Conservation (phyloP, 2,797 vertebrate species). For the Protonibea diacanthus region DNA sequence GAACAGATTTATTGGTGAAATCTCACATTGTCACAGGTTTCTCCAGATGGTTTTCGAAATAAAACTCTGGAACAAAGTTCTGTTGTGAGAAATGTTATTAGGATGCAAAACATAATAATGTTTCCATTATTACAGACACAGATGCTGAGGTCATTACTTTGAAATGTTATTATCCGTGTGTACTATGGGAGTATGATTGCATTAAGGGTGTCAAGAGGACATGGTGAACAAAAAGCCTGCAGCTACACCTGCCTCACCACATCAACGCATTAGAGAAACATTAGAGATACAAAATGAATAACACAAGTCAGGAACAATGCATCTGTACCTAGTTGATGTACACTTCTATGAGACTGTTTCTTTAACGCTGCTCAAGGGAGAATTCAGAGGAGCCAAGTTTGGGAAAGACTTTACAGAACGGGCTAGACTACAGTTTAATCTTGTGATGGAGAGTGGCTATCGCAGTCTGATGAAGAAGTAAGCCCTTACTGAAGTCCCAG, state of each 20-base stretch:
- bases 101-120: slow-evolving; percentile 14
- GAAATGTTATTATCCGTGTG: slow-evolving; percentile 48
- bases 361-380: slow-evolving; percentile 17
- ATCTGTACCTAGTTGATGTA: neutral
- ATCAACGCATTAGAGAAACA: slow-evolving; percentile 44
- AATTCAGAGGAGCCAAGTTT: neutral
- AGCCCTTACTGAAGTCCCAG: slow-evolving; percentile 28
- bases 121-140: slow-evolving; percentile 21
- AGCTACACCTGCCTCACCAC: slow-evolving; percentile 39
- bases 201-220: slow-evolving; percentile 47
- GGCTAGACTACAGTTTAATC: slow-evolving; percentile 12
- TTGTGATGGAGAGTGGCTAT: slow-evolving; percentile 11
- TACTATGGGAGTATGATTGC: slow-evolving; percentile 37
- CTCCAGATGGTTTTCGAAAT: slow-evolving; percentile 8
- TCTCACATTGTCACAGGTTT: neutral
- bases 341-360: slow-evolving; percentile 6
- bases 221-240: slow-evolving; percentile 50
- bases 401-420: slow-evolving; percentile 21
- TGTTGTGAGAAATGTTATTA: slow-evolving; percentile 15
- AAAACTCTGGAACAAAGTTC: neutral
- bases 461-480: slow-evolving; percentile 8
- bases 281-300: slow-evolving; percentile 46
- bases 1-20: neutral
- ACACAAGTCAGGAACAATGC: slow-evolving; percentile 24
- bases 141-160: slow-evolving; percentile 34